Base-by-base conservation (phyloP, 2,797 vertebrate genomes). In the Typhlichthys subterraneus region DNA sequence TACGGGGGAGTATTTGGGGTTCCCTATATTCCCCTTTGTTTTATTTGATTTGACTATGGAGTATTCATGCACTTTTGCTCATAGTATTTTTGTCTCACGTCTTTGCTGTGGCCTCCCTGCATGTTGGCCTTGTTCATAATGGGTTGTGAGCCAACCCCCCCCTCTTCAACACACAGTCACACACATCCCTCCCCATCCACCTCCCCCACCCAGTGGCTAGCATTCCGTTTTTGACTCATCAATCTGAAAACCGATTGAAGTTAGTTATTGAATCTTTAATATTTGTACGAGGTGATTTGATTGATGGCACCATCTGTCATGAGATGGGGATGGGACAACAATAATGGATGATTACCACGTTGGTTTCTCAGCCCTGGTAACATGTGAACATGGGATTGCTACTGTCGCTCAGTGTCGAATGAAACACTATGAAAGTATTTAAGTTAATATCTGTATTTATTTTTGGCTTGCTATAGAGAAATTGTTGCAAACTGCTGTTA, bases 381-480 rank as follows among this genome's bases (percentile, higher is more conserved):
- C 59, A 81, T 86, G 61, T 70, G 51, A 60, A 70, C 54, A 58
- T 14, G 82, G 85, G 77, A 84, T 42, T 80, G 85, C 87, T 91
- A 91, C 82, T 88, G 88, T 86, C 70, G 72, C 80, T 81, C 75
- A 69, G 74, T 65, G 62, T 86, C 81, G 68, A 84, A 90, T 88
- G 71, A 90, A 80, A 85, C 68, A 76, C 75, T 83, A 85, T 83
- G 70, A 85, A 88, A 89, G 87, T 88, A 90, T 91, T 91, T 91
- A 70, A 75, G 46, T 68, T 63, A 88, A 90, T 85, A 84, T 87
- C 85, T 84, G 72, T 92, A 91, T 92, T 91, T 90, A 91, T 91
- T 90, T 90, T 89, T 83, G 82, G 88, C 88, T 89, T 89, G 86
- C 87, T 87, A 38, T 83, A 84, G 82, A 85, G 82, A 70, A 87